Conservation (phyloP, 2,797 vertebrate genomes). For the Parauchenoglanis ngamensis region DNA sequence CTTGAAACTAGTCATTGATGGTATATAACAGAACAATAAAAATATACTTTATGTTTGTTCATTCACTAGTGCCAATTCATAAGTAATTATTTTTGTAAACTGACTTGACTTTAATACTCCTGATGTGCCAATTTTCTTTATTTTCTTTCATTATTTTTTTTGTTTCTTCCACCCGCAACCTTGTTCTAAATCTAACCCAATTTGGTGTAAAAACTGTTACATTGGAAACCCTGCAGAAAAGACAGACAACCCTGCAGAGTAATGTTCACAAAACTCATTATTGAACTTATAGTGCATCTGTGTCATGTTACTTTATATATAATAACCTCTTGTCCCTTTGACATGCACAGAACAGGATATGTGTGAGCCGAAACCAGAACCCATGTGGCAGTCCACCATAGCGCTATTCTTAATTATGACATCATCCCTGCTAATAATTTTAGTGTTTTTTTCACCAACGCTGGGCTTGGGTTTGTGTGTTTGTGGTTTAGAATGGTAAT, state of each 20-base stretch:
- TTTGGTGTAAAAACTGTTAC: not conserved
- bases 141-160: not conserved
- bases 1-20: not conserved
- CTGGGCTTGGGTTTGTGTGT: constrained; percentile 24
- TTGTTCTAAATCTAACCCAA: not conserved
- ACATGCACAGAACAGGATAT: constrained; percentile 47
- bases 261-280: not conserved
- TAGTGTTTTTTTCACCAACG: constrained; percentile 23
- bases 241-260: not conserved
- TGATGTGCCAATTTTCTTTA: not conserved
- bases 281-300: not conserved
- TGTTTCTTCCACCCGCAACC: not conserved
- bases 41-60: not conserved
- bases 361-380: constrained; percentile 38
- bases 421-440: constrained; percentile 41
- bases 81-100: not conserved
- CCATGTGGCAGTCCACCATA: constrained; percentile 39
- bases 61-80: not conserved
- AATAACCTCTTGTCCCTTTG: constrained; percentile 28
- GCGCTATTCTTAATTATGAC: constrained; percentile 50
- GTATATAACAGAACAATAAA: not conserved
- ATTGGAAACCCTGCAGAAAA: not conserved
- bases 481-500: constrained; percentile 48
- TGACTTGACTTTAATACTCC: not conserved
- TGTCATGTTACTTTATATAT: constrained; percentile 22